Evolutionary conservation across 2,797 vertebrate genomes (phyloP).

Genomic region (Acipenser oxyrinchus): DNA sequence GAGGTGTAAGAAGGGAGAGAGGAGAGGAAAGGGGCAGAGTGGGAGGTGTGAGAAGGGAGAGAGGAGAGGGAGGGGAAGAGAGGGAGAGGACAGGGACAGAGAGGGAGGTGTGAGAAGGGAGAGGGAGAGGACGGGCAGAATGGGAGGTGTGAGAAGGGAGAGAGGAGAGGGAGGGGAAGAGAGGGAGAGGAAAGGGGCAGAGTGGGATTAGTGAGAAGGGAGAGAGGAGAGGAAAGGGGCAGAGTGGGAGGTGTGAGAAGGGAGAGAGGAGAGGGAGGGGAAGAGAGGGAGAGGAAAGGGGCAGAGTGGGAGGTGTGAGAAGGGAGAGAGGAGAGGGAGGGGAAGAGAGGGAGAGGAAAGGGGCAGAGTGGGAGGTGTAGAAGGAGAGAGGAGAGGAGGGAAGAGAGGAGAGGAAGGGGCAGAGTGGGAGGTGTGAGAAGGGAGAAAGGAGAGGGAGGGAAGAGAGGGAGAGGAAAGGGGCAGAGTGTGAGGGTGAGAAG

Average conservation of each 20-base stretch:
- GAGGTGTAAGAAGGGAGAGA: too few species aligned
- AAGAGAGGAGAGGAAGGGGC: neutral
- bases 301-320: constrained; percentile 66
- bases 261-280: neutral
- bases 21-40: constrained; percentile 53
- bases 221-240: constrained; percentile 48
- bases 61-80: neutral
- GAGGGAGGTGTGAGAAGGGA: constrained; percentile 53
- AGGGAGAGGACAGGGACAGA: constrained; percentile 41
- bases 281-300: constrained; percentile 23
- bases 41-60: constrained; percentile 53
- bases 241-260: constrained; percentile 56
- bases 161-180: neutral
- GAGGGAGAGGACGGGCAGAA: constrained; percentile 38
- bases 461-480: constrained; percentile 35
- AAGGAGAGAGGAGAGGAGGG: neutral
- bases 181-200: neutral
- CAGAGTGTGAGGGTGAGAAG: constrained; percentile 55
- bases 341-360: neutral
- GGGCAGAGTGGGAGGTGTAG: too few species aligned
- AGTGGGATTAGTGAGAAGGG: too few species aligned
- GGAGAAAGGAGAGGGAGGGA: constrained; percentile 24
- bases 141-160: constrained; percentile 53
- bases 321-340: neutral
- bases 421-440: neutral